Conservation (phyloP, 2,888 invertebrate genomes). For the Pycnomerus fuliginosus region DNA sequence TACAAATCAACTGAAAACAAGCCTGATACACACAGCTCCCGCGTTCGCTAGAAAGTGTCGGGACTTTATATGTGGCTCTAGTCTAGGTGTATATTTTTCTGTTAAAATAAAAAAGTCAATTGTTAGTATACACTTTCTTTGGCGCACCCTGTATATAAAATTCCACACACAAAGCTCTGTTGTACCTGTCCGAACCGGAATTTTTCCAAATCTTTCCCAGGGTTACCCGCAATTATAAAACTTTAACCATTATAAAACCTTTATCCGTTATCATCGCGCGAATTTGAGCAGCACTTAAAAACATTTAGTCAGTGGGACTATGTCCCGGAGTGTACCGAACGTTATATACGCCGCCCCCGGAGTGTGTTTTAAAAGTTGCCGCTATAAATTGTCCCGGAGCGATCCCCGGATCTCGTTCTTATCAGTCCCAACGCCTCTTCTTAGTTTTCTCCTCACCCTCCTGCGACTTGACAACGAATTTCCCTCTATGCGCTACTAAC, state of each 20-base stretch:
- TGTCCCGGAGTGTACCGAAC: slow-evolving; percentile 48
- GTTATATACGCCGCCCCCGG: slow-evolving; percentile 51
- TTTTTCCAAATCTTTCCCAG: too few species aligned
- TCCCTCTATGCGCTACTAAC: slow-evolving; percentile 19
- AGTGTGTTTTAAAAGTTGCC: slow-evolving; percentile 55
- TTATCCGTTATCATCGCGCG: slow-evolving; percentile 38
- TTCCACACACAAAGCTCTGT: too few species aligned
- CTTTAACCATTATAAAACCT: slow-evolving; percentile 30
- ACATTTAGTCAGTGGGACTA: slow-evolving; percentile 32
- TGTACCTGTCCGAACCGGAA: too few species aligned
- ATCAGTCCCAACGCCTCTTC: slow-evolving; percentile 51
- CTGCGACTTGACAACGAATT: slow-evolving; percentile 19
- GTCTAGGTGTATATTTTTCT: too few species aligned
- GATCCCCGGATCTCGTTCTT: slow-evolving; percentile 53
- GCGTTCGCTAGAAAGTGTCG: too few species aligned
- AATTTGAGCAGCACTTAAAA: slow-evolving; percentile 41
- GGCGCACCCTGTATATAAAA: too few species aligned
- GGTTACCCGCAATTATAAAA: too few species aligned
- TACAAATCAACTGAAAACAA: too few species aligned
- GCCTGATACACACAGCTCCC: too few species aligned
- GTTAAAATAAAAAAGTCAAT: too few species aligned
- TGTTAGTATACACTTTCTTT: too few species aligned
- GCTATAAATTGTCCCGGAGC: slow-evolving; percentile 55
- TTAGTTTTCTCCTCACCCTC: slow-evolving; percentile 39
- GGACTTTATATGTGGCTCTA: too few species aligned